Evolutionary conservation across 2,888 invertebrate species (phyloP).

Genomic region (Pyrocoelia pectoralis): DNA sequence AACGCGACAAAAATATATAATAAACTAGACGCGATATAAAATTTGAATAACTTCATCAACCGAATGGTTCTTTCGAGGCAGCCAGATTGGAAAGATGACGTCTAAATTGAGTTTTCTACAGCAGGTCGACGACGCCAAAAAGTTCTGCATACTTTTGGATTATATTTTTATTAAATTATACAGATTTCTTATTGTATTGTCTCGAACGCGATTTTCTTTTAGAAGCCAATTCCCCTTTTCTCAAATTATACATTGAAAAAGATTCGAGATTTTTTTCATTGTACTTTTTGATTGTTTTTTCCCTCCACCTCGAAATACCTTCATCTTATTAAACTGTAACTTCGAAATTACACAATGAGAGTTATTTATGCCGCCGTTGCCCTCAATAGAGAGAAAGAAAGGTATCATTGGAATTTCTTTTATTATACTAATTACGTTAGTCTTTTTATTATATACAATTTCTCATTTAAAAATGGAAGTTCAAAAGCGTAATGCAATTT

Average conservation of each 20-base stretch:
- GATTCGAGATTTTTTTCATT: slow-evolving; percentile 17
- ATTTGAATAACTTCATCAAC: slow-evolving; percentile 44
- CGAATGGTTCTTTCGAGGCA: slow-evolving; percentile 39
- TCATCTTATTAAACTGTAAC: slow-evolving; percentile 11
- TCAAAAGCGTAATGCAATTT: slow-evolving; percentile 5
- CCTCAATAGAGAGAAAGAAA: background rate
- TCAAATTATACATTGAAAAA: slow-evolving; percentile 22
- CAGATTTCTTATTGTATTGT: slow-evolving; percentile 40
- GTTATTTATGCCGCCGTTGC: slow-evolving; percentile 18
- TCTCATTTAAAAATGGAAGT: no score
- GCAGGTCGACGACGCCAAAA: slow-evolving; percentile 37
- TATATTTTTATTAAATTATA: slow-evolving; percentile 45
- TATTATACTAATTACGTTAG: background rate
- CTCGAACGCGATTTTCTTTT: slow-evolving; percentile 33
- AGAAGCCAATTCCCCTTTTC: slow-evolving; percentile 27
- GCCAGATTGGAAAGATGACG: slow-evolving; percentile 40
- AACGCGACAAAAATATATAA: slow-evolving; percentile 37
- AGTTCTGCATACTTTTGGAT: slow-evolving; percentile 42
- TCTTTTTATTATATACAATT: no score
- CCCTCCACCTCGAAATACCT: background rate
- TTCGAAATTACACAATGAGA: slow-evolving; percentile 18
- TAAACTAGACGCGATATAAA: slow-evolving; percentile 40
- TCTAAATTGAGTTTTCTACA: slow-evolving; percentile 41
- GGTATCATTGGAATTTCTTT: background rate
- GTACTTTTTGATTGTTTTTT: slow-evolving; percentile 20